Percentiles rank a stretch among this genome's conserved stretches.
Evolutionary conservation across 2,797 vertebrate genomes (phyloP).

Genomic region (Eleutherodactylus coqui): DNA sequence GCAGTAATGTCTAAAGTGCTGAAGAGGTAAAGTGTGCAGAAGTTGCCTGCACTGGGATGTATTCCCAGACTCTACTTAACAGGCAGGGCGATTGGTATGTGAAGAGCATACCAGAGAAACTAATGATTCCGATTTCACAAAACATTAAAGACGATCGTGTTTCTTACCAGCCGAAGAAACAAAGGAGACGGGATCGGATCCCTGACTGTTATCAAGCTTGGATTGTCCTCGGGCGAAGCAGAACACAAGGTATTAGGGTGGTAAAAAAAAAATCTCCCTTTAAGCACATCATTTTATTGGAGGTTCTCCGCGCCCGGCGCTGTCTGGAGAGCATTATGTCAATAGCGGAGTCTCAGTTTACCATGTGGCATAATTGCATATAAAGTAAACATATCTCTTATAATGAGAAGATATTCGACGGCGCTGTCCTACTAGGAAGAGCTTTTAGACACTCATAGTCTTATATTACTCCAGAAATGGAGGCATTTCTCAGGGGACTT

Average conservation of each 20-base stretch:
- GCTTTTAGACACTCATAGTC: conserved; percentile 24
- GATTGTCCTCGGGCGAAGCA: conserved; percentile 35
- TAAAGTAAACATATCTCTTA: conserved; percentile 38
- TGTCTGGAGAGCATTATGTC: conserved; percentile 8
- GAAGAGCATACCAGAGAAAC: conserved; percentile 22
- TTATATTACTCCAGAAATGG: conserved; percentile 19
- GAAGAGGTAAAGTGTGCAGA: conserved; percentile 36
- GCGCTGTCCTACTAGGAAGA: not conserved
- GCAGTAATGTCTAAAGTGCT: conserved; percentile 43
- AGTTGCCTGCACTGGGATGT: conserved; percentile 9
- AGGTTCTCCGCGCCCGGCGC: not conserved
- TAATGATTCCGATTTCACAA: conserved; percentile 56
- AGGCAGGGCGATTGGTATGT: conserved; percentile 41
- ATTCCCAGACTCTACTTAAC: conserved; percentile 50
- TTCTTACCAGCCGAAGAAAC: conserved; percentile 32
- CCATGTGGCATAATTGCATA: conserved; percentile 34
- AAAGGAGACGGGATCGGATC: conserved; percentile 27
- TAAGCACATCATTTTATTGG: not conserved
- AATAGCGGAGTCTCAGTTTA: not conserved
- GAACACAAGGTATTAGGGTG: not conserved
- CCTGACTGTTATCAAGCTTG: conserved; percentile 42
- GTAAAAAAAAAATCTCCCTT: conserved; percentile 16
- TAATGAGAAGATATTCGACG: conserved; percentile 19
- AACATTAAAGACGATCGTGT: conserved; percentile 48
- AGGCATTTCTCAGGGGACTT: not conserved